A percentile compares a stretch with the other conserved stretches of the same genome.
phyloP scores from a whole-genome alignment of 2,888 invertebrate species.

The Tipula lateralis region DNA sequence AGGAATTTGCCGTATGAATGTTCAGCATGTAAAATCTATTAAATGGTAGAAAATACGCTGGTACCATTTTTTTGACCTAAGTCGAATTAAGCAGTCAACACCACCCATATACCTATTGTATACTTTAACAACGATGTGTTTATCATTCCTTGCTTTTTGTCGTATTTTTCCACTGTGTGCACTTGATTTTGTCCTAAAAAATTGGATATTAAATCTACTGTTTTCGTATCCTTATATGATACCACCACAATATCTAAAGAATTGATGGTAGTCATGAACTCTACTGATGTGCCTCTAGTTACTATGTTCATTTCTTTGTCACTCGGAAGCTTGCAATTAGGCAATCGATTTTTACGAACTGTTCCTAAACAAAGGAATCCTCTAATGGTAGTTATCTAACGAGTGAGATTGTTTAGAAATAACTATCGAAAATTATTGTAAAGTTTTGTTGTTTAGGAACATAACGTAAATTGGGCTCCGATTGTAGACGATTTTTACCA shows the following conservation, averaged over 20 bases:
- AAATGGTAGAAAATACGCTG: background rate
- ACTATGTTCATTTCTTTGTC: background rate
- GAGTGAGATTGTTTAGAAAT: too few relatives aligned
- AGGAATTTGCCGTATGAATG: background rate
- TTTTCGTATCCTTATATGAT: background rate
- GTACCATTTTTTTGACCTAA: background rate
- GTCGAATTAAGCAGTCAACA: background rate
- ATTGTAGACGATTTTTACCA: constrained; percentile 27
- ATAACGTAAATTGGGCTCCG: constrained; percentile 35
- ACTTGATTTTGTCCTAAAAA: background rate
- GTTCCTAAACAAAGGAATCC: background rate
- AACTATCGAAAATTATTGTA: background rate
- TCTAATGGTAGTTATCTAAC: background rate
- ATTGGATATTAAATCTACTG: background rate
- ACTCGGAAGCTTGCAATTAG: too few relatives aligned
- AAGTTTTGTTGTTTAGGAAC: background rate
- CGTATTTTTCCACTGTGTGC: background rate
- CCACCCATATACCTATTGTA: background rate
- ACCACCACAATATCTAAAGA: background rate
- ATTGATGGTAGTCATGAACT: background rate
- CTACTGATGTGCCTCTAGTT: background rate
- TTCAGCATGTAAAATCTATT: background rate
- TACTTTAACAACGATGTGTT: background rate
- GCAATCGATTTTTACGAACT: background rate
- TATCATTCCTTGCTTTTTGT: background rate